These are phyloP conservation scores for Oncorhynchus gorbuscha DNA, from an alignment of 2,113 vertebrate genomes.

Conservation along the genomic window DNA sequence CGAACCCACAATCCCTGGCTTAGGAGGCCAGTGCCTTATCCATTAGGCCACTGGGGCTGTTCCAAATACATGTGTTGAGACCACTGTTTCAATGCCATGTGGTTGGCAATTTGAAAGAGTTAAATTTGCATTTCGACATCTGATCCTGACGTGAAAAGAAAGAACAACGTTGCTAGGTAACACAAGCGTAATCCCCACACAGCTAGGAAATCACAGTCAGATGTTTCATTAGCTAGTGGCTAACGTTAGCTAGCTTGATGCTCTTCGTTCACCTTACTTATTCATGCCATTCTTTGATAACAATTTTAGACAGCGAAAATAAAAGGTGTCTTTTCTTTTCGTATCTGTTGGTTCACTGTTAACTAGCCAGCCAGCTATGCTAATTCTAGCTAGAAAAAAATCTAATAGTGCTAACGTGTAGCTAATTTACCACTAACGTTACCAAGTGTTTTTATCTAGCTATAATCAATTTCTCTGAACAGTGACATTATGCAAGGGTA, in stretches of 20 bases:
- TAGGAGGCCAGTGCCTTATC: constrained; percentile 80
- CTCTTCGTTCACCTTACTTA: background rate
- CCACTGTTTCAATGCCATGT: too few relatives aligned
- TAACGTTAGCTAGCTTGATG: background rate
- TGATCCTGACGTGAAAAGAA: background rate
- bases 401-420: too few relatives aligned
- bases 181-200: background rate
- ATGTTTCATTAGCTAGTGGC: background rate
- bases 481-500: background rate
- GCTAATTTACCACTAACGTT: background rate
- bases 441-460: background rate
- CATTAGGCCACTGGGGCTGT: constrained; percentile 81
- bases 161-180: background rate
- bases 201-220: background rate
- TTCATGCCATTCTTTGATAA: background rate
- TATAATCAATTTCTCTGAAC: background rate
- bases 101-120: background rate
- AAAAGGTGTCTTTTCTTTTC: background rate
- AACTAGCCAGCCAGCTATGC: background rate
- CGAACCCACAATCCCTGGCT: constrained; percentile 58
- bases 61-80: background rate
- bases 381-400: too few relatives aligned
- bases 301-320: background rate
- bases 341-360: background rate
- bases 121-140: background rate